Conservation (phyloP, 2,888 invertebrate species). For the Drosophila dives region DNA sequence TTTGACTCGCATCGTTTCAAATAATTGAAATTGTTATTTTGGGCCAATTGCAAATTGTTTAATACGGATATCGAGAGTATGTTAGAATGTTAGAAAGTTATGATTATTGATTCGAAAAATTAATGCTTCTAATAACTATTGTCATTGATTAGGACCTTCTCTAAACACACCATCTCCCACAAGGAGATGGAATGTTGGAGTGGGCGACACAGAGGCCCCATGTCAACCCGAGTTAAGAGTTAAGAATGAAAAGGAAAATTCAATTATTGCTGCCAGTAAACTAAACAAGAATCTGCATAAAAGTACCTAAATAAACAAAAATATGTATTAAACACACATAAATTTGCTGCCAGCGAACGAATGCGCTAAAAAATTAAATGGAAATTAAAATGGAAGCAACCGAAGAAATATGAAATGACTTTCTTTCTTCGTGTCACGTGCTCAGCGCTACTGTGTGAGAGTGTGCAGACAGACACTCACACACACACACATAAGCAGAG, state of each 20-base stretch:
- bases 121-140: background rate
- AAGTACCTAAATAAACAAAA: background rate
- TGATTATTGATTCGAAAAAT: too few species aligned
- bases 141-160: background rate
- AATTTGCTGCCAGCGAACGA: background rate
- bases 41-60: background rate
- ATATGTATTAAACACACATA: background rate
- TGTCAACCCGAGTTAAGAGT: background rate
- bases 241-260: too few species aligned
- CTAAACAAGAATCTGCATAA: background rate
- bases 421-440: constrained; percentile 43
- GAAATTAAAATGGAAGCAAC: too few species aligned
- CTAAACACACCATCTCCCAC: background rate
- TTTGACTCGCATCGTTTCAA: background rate
- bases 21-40: background rate
- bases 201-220: background rate
- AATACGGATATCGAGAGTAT: background rate
- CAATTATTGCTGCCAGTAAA: background rate
- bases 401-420: background rate
- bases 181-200: background rate
- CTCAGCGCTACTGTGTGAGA: constrained; percentile 21
- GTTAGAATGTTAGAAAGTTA: background rate
- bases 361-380: background rate
- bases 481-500: background rate
- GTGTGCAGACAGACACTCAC: constrained; percentile 8